These are phyloP conservation scores for Lerema accius DNA, from an alignment of 1,140 invertebrate species.

Conservation along the genomic window DNA sequence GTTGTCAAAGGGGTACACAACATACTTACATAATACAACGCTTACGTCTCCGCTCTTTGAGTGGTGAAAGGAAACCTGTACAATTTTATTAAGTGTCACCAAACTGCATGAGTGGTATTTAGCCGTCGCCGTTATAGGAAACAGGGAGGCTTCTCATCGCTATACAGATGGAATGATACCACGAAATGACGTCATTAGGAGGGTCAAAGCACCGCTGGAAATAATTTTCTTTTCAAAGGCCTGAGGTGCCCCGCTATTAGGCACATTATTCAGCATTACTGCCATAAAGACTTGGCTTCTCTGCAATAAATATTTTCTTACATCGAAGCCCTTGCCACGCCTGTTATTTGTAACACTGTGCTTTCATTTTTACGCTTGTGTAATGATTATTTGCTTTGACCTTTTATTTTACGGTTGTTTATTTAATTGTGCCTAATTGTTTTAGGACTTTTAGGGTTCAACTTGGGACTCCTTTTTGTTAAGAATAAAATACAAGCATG, in stretches of 20 bases:
- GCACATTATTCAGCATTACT: slow-evolving; percentile 46
- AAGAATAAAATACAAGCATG: too few species aligned
- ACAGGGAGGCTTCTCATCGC: slow-evolving; percentile 37
- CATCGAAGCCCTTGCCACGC: slow-evolving; percentile 8
- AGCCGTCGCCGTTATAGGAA: slow-evolving; percentile 33
- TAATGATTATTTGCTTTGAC: background rate
- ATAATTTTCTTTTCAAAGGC: slow-evolving; percentile 56
- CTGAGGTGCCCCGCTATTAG: slow-evolving; percentile 41
- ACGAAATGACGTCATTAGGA: slow-evolving; percentile 53
- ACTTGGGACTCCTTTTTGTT: too few species aligned
- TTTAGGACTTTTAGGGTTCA: too few species aligned
- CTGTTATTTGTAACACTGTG: slow-evolving; percentile 2
- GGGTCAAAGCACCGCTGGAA: slow-evolving; percentile 49
- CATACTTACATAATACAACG: too few species aligned
- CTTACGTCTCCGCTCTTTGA: too few species aligned
- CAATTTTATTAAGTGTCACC: slow-evolving; percentile 15
- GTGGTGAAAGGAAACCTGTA: too few species aligned
- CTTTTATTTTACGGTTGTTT: background rate
- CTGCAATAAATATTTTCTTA: slow-evolving; percentile 24
- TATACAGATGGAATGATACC: slow-evolving; percentile 51
- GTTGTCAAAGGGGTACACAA: too few species aligned
- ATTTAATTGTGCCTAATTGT: background rate
- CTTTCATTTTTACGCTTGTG: background rate
- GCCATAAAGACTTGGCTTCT: slow-evolving; percentile 25
- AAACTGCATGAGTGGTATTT: slow-evolving; percentile 26